Conservation (phyloP, 2,113 vertebrate species). For the Urocynchramus pylzowi region DNA sequence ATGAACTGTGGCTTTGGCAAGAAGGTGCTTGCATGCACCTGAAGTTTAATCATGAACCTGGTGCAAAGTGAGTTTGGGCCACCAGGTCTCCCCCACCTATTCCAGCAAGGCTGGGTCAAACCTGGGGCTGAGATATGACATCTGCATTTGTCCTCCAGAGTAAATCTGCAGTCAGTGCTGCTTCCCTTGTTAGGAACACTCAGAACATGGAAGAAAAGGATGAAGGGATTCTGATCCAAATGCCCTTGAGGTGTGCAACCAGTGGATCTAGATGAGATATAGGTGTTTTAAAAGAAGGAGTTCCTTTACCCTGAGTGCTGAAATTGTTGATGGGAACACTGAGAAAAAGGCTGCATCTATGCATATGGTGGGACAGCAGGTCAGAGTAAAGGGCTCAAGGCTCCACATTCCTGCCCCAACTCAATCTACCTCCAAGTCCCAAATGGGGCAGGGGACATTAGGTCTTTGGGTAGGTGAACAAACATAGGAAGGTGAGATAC, state of each 20-base stretch:
- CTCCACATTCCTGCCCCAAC: background rate
- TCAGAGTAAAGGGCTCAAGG: background rate
- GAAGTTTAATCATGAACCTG: background rate
- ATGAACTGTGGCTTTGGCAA: background rate
- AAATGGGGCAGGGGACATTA: background rate
- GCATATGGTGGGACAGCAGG: fast-evolving
- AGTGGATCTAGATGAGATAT: background rate
- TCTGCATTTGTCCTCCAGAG: background rate
- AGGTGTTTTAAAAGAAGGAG: background rate
- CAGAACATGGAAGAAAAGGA: background rate
- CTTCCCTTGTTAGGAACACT: background rate
- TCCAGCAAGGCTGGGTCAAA: background rate
- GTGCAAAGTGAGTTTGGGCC: background rate
- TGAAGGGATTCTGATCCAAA: background rate
- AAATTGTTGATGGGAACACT: background rate
- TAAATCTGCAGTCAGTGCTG: background rate
- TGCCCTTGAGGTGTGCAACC: background rate
- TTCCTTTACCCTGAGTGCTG: background rate
- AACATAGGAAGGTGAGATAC: background rate
- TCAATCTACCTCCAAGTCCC: background rate
- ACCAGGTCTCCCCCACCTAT: background rate
- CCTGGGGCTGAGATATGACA: background rate
- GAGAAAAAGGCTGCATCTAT: background rate
- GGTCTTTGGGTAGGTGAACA: background rate
- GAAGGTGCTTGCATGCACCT: background rate